phyloP scores from a whole-genome alignment of 2,113 vertebrate species.

The Heptranchias perlo region DNA sequence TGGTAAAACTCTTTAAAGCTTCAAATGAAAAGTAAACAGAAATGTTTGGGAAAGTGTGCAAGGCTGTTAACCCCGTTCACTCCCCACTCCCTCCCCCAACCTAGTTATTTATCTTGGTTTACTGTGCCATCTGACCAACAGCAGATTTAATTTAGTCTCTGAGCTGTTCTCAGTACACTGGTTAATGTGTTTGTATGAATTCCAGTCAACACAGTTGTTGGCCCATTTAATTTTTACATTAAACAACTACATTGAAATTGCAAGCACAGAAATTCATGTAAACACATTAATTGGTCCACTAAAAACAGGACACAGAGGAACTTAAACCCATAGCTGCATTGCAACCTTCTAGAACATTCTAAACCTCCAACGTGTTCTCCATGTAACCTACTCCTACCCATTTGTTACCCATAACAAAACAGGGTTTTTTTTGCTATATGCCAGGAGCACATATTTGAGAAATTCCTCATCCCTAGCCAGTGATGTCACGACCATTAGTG shows the following conservation, averaged over 20 bases:
- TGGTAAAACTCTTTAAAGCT: not conserved
- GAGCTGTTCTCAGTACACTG: not conserved
- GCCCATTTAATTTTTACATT: not conserved
- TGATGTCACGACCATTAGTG: not conserved
- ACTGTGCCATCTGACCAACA: not conserved
- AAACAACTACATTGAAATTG: not conserved
- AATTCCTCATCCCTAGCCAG: not conserved
- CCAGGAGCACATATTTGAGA: not conserved
- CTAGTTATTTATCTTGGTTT: not conserved
- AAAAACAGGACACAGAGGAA: not conserved
- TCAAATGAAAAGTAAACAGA: not conserved
- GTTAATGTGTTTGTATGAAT: not conserved
- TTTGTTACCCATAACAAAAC: no score
- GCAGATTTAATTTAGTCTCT: not conserved
- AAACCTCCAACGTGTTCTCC: not conserved
- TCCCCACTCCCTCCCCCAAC: not conserved
- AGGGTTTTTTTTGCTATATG: not conserved
- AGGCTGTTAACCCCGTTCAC: not conserved
- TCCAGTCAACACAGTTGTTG: not conserved
- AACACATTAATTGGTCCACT: not conserved
- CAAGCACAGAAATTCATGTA: not conserved
- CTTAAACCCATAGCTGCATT: not conserved
- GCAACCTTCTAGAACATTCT: not conserved
- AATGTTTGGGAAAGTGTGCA: not conserved
- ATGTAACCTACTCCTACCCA: not conserved